A percentile compares a stretch with the other conserved stretches of the same genome.
These are phyloP conservation scores for Mayetiola destructor DNA, from an alignment of 2,888 invertebrate genomes.

Conservation along the genomic window DNA sequence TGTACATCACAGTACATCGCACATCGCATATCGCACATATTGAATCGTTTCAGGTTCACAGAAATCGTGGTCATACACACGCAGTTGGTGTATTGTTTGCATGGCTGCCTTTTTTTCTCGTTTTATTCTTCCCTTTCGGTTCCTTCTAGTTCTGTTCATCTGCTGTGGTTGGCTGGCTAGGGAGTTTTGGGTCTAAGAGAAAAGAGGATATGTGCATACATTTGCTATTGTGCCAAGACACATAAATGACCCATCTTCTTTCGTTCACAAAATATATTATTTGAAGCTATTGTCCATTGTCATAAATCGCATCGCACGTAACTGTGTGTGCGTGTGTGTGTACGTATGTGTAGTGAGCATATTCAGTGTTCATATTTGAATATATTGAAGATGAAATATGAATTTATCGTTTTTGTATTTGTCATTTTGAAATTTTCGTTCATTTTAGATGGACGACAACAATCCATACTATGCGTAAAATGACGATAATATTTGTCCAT, in stretches of 20 bases:
- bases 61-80: too few relatives aligned
- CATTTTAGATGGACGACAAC: background rate
- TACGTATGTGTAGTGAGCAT: too few relatives aligned
- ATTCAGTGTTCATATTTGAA: background rate
- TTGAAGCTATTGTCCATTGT: slow-evolving; percentile 1
- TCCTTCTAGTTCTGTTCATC: background rate
- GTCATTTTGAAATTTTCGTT: slow-evolving; percentile 5
- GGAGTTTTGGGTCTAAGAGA: too few relatives aligned
- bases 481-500: slow-evolving; percentile 1
- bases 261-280: slow-evolving; percentile 4
- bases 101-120: background rate
- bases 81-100: too few relatives aligned
- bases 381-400: too few relatives aligned
- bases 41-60: too few relatives aligned
- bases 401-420: slow-evolving; percentile 3
- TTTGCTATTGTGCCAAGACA: too few relatives aligned
- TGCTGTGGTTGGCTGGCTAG: too few relatives aligned
- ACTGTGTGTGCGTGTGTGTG: slow-evolving; percentile 1
- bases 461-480: slow-evolving; percentile 8
- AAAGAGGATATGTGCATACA: too few relatives aligned
- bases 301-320: too few relatives aligned
- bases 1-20: too few relatives aligned
- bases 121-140: background rate
- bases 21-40: too few relatives aligned
- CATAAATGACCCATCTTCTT: slow-evolving; percentile 8